These are phyloP conservation scores for Holotrichia oblita DNA, from an alignment of 1,140 invertebrate species.

Conservation along the genomic window DNA sequence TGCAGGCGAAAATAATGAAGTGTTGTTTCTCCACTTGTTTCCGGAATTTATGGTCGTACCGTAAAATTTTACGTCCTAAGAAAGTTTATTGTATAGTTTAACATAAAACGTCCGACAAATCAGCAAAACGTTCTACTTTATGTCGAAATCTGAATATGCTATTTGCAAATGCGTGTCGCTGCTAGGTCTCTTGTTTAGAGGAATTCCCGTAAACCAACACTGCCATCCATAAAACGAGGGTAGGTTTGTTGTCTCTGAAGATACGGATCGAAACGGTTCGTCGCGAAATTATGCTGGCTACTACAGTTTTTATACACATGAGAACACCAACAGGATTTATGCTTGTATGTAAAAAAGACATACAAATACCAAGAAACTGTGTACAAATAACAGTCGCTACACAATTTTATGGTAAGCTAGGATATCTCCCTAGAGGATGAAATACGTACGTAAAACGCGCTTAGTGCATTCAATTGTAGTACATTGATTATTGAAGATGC, in stretches of 20 bases:
- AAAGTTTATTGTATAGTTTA: constrained; percentile 28
- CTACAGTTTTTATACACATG: background rate
- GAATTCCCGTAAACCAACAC: background rate
- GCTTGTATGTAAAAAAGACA: background rate
- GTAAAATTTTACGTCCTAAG: constrained; percentile 26
- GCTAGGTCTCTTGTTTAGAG: background rate
- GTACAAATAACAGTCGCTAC: no score
- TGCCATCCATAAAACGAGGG: constrained; percentile 6
- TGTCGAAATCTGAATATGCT: constrained; percentile 32
- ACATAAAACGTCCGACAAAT: constrained; percentile 31
- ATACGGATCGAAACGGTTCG: background rate
- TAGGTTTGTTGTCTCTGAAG: constrained; percentile 10
- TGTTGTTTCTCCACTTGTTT: constrained; percentile 32
- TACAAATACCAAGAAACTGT: no score
- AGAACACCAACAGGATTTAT: background rate
- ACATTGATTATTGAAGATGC: no score
- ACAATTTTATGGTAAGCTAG: no score
- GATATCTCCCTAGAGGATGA: no score
- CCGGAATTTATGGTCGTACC: constrained; percentile 25
- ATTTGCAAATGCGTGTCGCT: constrained; percentile 23
- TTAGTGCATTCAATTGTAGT: no score
- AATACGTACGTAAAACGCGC: no score
- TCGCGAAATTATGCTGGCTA: background rate
- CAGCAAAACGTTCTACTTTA: constrained; percentile 8
- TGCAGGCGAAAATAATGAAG: constrained; percentile 32